These are phyloP conservation scores for Leucoraja erinaceus DNA, from an alignment of 2,113 vertebrate species.

Conservation along the genomic window DNA sequence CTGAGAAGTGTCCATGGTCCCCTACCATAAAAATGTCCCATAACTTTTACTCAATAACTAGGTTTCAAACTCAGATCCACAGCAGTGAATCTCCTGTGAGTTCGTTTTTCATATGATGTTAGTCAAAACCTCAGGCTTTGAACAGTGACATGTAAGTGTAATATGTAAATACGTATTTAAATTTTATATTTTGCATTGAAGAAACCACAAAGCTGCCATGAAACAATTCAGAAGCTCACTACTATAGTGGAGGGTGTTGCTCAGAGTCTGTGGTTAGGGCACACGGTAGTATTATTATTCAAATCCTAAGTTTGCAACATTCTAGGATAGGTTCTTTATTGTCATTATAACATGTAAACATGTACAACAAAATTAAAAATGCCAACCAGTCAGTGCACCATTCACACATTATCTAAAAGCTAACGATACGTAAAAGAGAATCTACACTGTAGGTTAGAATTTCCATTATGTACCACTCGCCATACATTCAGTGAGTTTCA, in stretches of 20 bases:
- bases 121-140: background rate
- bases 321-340: no score
- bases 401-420: no score
- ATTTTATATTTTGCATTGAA: background rate
- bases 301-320: background rate
- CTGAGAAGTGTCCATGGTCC: no score
- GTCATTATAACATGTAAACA: no score
- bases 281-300: background rate
- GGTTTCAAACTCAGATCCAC: background rate
- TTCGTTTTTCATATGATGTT: background rate
- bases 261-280: background rate
- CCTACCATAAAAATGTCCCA: no score
- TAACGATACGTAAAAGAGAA: no score
- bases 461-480: background rate
- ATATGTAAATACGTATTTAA: conserved; percentile 3
- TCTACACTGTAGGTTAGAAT: background rate
- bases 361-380: no score
- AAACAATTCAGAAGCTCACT: background rate
- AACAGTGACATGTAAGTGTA: background rate
- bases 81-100: background rate
- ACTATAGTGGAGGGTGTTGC: background rate
- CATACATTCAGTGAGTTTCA: background rate
- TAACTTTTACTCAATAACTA: background rate
- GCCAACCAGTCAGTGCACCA: no score
- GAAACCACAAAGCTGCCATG: background rate